These are phyloP conservation scores for Malurus elegans DNA, from an alignment of 2,113 vertebrate species.

Conservation along the genomic window DNA sequence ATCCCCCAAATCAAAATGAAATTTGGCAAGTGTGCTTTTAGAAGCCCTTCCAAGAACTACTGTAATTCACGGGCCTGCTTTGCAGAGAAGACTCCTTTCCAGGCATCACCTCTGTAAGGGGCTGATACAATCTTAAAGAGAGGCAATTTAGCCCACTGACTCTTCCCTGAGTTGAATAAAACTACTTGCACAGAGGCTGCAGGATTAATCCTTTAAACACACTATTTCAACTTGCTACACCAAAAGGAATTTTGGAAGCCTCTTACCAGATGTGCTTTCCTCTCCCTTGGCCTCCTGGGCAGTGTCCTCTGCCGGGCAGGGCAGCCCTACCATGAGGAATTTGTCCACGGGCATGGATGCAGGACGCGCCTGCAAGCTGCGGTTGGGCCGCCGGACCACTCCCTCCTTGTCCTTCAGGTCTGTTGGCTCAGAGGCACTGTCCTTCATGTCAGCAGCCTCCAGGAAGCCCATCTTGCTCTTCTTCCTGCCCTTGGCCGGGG, in stretches of 20 bases:
- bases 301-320: constrained; percentile 51
- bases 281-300: constrained; percentile 46
- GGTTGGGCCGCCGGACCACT: constrained; percentile 59
- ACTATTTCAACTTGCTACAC: not conserved
- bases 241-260: not conserved
- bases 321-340: constrained; percentile 76
- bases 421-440: constrained; percentile 59
- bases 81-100: not conserved
- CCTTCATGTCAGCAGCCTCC: constrained; percentile 82
- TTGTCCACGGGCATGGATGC: constrained; percentile 91
- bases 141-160: not conserved
- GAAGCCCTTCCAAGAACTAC: not conserved
- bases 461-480: constrained; percentile 89
- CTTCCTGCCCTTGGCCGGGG: constrained; percentile 92
- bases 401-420: constrained; percentile 61
- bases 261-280: constrained; percentile 79
- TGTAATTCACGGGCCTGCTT: not conserved
- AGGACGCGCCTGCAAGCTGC: constrained; percentile 82
- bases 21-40: not conserved
- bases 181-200: not conserved
- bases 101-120: not conserved
- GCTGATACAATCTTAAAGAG: not conserved
- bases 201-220: not conserved
- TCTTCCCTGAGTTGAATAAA: not conserved
- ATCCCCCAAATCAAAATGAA: not conserved